Evolutionary conservation across 2,888 invertebrate genomes (phyloP).

Genomic region (Fragum sueziense): DNA sequence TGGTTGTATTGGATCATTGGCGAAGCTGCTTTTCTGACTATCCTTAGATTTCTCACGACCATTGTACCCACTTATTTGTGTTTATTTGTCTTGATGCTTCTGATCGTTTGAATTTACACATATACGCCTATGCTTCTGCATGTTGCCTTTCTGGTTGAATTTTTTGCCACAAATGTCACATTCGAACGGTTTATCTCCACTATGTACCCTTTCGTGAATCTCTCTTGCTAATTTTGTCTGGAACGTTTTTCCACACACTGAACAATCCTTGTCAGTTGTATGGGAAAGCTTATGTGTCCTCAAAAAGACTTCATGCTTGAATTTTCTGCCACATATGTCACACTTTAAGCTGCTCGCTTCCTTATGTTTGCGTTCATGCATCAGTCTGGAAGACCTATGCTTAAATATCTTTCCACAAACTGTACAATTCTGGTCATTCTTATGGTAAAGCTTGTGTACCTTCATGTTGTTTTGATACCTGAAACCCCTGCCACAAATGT

Average conservation of each 20-base stretch:
- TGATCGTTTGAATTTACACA: no score
- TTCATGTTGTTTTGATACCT: not conserved
- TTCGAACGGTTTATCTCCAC: not conserved
- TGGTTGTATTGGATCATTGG: no score
- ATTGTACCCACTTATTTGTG: no score
- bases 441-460: constrained; percentile 4
- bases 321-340: not conserved
- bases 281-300: constrained; percentile 3
- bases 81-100: no score
- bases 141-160: not conserved
- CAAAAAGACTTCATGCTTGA: not conserved
- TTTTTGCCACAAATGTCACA: not conserved
- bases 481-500: not conserved
- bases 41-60: no score
- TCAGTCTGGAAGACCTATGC: not conserved
- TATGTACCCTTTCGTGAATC: not conserved
- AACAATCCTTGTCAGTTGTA: no score
- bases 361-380: not conserved
- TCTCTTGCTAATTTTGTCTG: not conserved
- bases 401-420: not conserved
- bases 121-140: constrained; percentile 1
- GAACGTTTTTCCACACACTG: constrained; percentile 4
- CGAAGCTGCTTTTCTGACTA: no score
- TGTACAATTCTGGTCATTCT: no score
- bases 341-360: not conserved